These are phyloP conservation scores for Apis laboriosa DNA, from an alignment of 1,140 invertebrate genomes.

Conservation along the genomic window DNA sequence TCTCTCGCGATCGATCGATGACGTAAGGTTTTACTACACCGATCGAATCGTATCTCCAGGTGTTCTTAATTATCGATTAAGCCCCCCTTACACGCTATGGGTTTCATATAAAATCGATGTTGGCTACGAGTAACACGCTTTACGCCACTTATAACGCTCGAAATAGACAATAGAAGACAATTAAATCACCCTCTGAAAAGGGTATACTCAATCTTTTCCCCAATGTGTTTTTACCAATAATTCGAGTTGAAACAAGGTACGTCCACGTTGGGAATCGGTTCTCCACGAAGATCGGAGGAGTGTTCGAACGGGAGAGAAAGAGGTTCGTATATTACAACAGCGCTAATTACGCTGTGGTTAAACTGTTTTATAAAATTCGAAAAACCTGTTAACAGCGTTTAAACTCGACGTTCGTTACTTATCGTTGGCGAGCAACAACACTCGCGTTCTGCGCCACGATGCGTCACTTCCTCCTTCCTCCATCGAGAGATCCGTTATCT, in stretches of 20 bases:
- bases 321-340: slow-evolving; percentile 33
- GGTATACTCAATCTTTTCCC: too few relatives aligned
- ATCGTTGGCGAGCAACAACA: neutral
- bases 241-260: neutral
- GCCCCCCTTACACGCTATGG: neutral
- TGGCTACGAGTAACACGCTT: neutral
- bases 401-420: neutral
- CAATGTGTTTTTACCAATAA: neutral
- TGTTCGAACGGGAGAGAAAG: slow-evolving; percentile 24
- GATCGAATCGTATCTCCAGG: neutral
- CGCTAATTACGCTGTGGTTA: slow-evolving; percentile 48
- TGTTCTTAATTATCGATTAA: slow-evolving; percentile 14
- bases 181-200: too few relatives aligned
- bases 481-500: too few relatives aligned
- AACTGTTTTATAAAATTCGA: slow-evolving; percentile 56
- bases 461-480: too few relatives aligned
- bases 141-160: neutral
- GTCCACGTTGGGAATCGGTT: neutral
- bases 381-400: slow-evolving; percentile 33
- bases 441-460: neutral
- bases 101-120: slow-evolving; percentile 21
- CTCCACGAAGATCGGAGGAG: neutral
- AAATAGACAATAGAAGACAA: neutral
- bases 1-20: neutral
- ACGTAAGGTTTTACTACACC: neutral